Base-by-base conservation (phyloP, 2,888 invertebrate species). In the Apantesis nais region DNA sequence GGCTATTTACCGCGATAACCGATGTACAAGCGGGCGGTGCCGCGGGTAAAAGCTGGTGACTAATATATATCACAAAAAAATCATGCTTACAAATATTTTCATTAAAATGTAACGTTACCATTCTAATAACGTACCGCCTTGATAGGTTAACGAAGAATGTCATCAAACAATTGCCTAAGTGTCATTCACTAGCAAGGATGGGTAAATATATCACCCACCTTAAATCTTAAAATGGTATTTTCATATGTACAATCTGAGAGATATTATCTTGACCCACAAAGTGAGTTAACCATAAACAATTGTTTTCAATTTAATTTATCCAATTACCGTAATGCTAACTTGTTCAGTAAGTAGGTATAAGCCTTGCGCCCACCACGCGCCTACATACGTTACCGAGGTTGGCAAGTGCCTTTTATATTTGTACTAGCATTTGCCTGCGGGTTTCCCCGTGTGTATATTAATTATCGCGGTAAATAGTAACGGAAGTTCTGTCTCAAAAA, bases 361-460 rank as follows among this genome's bases (percentile, higher is more conserved):
- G 75, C 78, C 78, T 81, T 77, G 82, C 80, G 71, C 82, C 82
- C 83, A 82, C 82, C 73, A 60, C n/a, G 64, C 79, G 74, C 82
- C 80, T 78, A 83, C 82, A 72, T 80, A 68, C 37, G 62, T 31
- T 39, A 3, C 62, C 83, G 73, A 82, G 79, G 83, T 73, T 66
- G 70, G 22, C 58, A 44, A 66, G 58, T 48, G 58, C 44, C 60
- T 68, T 41, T 68, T 70, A 70, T 63, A 52, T 44, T 25, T 55
- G n/a, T n/a, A n/a, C n/a, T n/a, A n/a, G n/a, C n/a, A n/a, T n/a
- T n/a, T n/a, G n/a, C n/a, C n/a, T n/a, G n/a, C n/a, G n/a, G n/a
- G n/a, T n/a, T n/a, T n/a, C n/a, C n/a, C n/a, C n/a, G n/a, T n/a
- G n/a, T n/a, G n/a, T n/a, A n/a, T n/a, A n/a, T n/a, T n/a, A n/a